Evolutionary conservation across 2,113 vertebrate species (phyloP).

Genomic region (Psophia crepitans): DNA sequence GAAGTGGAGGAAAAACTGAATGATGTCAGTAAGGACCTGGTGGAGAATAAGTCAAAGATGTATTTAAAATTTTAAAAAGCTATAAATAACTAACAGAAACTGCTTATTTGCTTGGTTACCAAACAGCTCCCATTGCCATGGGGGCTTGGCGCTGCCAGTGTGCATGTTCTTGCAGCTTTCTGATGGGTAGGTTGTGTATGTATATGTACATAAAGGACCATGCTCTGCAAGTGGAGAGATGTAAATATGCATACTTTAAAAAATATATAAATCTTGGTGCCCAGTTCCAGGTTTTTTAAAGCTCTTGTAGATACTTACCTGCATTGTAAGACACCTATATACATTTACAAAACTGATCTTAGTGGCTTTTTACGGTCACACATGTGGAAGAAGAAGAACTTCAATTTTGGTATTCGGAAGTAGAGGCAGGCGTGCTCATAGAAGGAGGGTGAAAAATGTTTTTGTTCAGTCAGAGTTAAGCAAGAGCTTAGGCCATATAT

Average conservation of each 20-base stretch:
- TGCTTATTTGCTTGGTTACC: background rate
- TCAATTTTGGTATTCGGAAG: background rate
- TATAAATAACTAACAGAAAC: background rate
- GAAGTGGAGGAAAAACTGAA: background rate
- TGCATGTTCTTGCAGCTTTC: background rate
- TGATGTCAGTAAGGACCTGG: background rate
- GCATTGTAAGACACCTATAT: background rate
- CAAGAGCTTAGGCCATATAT: background rate
- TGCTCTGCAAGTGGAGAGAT: background rate
- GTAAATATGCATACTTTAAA: background rate
- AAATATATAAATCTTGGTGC: background rate
- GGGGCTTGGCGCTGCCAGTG: background rate
- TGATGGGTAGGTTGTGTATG: background rate
- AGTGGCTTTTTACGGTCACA: background rate
- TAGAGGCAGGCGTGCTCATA: background rate
- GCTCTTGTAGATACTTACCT: background rate
- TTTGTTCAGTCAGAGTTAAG: background rate
- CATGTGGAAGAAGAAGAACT: background rate
- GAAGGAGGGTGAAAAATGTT: background rate
- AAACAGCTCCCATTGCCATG: background rate
- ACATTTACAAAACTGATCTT: background rate
- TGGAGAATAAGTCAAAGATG: background rate
- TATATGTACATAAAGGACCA: accelerated
- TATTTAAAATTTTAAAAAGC: background rate
- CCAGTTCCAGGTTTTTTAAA: background rate